Evolutionary conservation across 2,113 vertebrate genomes (phyloP).

Genomic region (Ochotona princeps): DNA sequence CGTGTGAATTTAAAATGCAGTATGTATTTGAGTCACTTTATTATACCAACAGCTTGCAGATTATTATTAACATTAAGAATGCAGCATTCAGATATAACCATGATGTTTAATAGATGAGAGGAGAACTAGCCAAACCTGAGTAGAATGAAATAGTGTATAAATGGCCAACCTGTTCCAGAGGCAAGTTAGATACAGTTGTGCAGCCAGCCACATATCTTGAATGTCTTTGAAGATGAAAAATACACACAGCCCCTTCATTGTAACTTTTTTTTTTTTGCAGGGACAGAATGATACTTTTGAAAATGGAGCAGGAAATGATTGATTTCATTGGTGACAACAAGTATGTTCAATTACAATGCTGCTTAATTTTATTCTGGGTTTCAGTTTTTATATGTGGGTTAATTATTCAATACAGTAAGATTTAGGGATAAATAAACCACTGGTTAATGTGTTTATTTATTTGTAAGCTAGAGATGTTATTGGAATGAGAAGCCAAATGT

Average conservation of each 20-base stretch:
- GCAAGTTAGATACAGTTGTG: not conserved
- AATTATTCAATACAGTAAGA: slow-evolving; percentile 34
- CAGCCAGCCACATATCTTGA: not conserved
- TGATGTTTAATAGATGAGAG: not conserved
- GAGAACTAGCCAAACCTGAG: not conserved
- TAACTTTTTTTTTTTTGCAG: slow-evolving; percentile 84
- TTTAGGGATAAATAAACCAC: not conserved
- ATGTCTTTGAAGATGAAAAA: not conserved
- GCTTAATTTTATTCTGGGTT: slow-evolving; percentile 18
- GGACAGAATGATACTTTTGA: slow-evolving; percentile 97
- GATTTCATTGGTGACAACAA: slow-evolving; percentile 96
- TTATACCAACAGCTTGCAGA: not conserved
- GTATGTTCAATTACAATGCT: slow-evolving; percentile 84
- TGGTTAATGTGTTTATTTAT: not conserved
- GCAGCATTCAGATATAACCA: not conserved
- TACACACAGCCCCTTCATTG: not conserved
- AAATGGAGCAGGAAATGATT: slow-evolving; percentile 98
- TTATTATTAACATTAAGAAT: not conserved
- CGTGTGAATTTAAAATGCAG: not conserved
- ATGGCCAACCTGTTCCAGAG: not conserved
- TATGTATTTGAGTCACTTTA: not conserved
- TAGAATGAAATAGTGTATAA: not conserved
- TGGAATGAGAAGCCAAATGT: not conserved
- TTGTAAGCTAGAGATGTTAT: not conserved
- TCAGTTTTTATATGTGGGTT: slow-evolving; percentile 48